A percentile compares a stretch with the other conserved stretches of the same genome.
Conservation (phyloP, 2,888 invertebrate genomes). For the Trisateles emortualis region DNA sequence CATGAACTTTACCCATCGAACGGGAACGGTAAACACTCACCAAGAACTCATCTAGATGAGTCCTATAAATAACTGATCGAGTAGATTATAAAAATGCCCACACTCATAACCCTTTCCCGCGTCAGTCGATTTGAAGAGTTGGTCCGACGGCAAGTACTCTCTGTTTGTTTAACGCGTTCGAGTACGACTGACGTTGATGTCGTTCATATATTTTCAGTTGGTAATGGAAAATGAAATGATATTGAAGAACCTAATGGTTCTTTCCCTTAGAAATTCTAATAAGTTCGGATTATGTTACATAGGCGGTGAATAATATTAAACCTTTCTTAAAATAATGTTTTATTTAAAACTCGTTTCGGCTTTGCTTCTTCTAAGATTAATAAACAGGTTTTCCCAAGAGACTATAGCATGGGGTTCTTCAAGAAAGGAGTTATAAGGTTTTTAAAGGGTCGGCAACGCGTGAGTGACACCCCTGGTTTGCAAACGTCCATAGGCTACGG, state of each 20-base stretch:
- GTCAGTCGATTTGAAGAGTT: conserved; percentile 8
- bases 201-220: conserved; percentile 3
- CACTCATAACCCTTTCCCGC: conserved; percentile 15
- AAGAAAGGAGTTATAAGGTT: too few relatives aligned
- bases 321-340: too few relatives aligned
- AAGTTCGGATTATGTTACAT: neutral
- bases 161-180: conserved; percentile 11
- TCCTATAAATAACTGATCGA: conserved; percentile 6
- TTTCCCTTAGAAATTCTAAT: neutral
- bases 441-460: too few relatives aligned
- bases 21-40: conserved; percentile 1
- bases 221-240: neutral
- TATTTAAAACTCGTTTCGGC: too few relatives aligned
- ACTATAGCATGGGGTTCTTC: too few relatives aligned
- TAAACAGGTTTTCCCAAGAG: too few relatives aligned
- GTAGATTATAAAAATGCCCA: conserved; percentile 14
- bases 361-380: too few relatives aligned
- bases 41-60: conserved; percentile 2
- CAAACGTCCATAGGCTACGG: too few relatives aligned
- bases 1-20: neutral
- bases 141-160: conserved; percentile 13
- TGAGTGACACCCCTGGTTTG: too few relatives aligned
- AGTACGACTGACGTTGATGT: conserved; percentile 3
- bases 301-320: too few relatives aligned
- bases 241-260: neutral